Conservation (phyloP, 2,113 vertebrate species). For the Dinomys branickii region DNA sequence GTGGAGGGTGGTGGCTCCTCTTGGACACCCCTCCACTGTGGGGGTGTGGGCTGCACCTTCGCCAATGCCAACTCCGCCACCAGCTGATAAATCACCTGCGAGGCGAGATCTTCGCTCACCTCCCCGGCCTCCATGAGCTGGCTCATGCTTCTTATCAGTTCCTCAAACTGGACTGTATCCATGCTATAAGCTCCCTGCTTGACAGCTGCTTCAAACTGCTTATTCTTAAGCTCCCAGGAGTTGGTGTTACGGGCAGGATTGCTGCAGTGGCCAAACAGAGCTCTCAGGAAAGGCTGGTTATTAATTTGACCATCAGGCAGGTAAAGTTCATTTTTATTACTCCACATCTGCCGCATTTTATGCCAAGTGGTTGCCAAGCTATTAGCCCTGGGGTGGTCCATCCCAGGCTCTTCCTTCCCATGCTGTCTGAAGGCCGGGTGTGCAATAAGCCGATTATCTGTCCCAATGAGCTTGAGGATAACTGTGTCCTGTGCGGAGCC, state of each 20-base stretch:
- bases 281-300: slow-evolving; percentile 78
- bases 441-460: slow-evolving; percentile 87
- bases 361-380: slow-evolving; percentile 87
- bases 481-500: slow-evolving; percentile 88
- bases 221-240: slow-evolving; percentile 76
- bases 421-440: slow-evolving; percentile 77
- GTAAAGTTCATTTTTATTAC: slow-evolving; percentile 86
- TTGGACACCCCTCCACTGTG: slow-evolving; percentile 80
- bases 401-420: fast-evolving
- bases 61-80: slow-evolving; percentile 86
- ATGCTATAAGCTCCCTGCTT: slow-evolving; percentile 87
- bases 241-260: slow-evolving; percentile 74
- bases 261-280: slow-evolving; percentile 75
- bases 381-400: slow-evolving; percentile 80
- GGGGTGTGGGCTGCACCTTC: slow-evolving; percentile 59
- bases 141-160: slow-evolving; percentile 91
- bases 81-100: slow-evolving; percentile 89
- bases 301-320: slow-evolving; percentile 79
- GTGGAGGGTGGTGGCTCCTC: slow-evolving; percentile 72
- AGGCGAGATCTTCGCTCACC: slow-evolving; percentile 88
- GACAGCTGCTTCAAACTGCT: slow-evolving; percentile 82
- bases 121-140: slow-evolving; percentile 88
- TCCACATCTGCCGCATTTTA: slow-evolving; percentile 88
- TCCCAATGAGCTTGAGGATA: slow-evolving; percentile 92
- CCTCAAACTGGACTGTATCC: slow-evolving; percentile 87